Conservation (phyloP, 2,113 vertebrate genomes). For the Semnopithecus entellus region DNA sequence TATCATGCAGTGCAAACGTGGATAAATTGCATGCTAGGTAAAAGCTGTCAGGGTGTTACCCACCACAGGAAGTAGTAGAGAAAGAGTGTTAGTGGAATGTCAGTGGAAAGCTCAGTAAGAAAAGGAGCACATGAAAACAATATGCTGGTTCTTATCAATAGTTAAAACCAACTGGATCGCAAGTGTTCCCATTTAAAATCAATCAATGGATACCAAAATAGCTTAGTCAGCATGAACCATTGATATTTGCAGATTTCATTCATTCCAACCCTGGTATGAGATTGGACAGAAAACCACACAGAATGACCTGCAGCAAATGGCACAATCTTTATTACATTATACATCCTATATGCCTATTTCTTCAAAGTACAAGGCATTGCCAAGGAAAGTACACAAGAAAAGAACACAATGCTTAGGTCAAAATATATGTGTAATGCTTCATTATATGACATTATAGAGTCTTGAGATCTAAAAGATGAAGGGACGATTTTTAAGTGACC, state of each 20-base stretch:
- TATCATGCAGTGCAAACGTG: constrained; percentile 40
- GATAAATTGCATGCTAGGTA: constrained; percentile 32
- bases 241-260: constrained; percentile 56
- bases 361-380: background rate
- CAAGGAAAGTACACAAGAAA: background rate
- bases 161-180: constrained; percentile 47
- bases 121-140: background rate
- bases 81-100: background rate
- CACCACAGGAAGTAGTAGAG: constrained; percentile 42
- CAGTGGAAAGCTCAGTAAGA: constrained; percentile 20
- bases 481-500: background rate
- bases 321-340: background rate
- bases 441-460: background rate
- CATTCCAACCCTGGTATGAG: background rate
- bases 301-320: background rate
- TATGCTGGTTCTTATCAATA: constrained; percentile 39
- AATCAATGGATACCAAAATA: constrained; percentile 47
- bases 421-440: background rate
- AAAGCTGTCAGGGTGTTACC: constrained; percentile 31
- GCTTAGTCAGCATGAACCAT: constrained; percentile 57
- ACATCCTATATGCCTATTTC: background rate
- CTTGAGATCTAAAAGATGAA: background rate
- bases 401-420: background rate
- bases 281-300: background rate
- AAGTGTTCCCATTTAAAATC: constrained; percentile 62